Percentiles rank a stretch among this genome's conserved stretches.
These are phyloP conservation scores for Loxodonta africana DNA, from an alignment of 2,113 vertebrate species.

Conservation along the genomic window DNA sequence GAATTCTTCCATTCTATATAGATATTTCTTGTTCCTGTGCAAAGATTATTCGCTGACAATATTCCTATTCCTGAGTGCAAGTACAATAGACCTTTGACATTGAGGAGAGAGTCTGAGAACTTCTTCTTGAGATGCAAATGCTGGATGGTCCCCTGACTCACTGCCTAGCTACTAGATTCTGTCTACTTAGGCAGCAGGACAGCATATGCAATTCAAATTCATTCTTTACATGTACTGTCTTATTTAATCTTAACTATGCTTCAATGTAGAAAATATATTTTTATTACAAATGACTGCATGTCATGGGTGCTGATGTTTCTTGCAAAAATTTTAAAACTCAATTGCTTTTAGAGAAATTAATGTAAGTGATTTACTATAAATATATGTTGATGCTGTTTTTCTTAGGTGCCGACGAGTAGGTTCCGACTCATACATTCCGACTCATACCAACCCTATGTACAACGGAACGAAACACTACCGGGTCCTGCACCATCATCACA, in stretches of 20 bases:
- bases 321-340: neutral
- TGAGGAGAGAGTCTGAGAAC: neutral
- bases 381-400: too few species aligned
- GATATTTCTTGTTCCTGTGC: neutral
- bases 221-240: neutral
- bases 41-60: neutral
- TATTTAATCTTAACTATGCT: neutral
- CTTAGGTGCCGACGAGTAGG: too few species aligned
- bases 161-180: neutral
- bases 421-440: too few species aligned
- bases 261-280: neutral
- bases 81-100: neutral
- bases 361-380: neutral
- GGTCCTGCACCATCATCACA: too few species aligned
- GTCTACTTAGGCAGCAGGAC: neutral
- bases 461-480: too few species aligned
- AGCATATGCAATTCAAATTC: neutral
- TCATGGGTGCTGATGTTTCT: neutral
- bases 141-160: neutral
- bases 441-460: too few species aligned
- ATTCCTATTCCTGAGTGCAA: neutral
- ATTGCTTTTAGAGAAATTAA: neutral
- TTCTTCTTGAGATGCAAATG: neutral
- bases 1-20: neutral
- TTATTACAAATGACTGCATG: neutral